Base-by-base conservation (phyloP, 2,113 vertebrate genomes). In the Ranitomeya imitator region DNA sequence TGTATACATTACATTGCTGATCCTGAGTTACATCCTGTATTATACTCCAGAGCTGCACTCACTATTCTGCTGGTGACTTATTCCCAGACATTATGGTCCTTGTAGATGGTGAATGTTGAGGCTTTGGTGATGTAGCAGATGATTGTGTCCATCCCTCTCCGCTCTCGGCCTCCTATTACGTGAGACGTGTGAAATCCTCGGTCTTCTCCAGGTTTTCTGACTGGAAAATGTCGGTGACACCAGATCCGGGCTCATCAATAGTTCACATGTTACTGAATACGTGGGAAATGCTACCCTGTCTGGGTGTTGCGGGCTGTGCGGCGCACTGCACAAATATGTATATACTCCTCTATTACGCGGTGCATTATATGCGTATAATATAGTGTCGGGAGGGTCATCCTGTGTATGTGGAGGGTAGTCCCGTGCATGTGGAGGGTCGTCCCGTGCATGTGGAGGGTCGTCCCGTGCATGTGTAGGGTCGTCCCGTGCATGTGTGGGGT, bases 171-270 rank as follows among this genome's bases (percentile, higher is more conserved):
- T 45, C 37, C 37, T 57, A 16, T 82, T 8, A 63, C 21, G 16
- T 37, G 6, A 51, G 45, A 59, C 45, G 80, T 65, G 80, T 52
- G 80, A 83, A 65, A 67, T 51, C 52, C 60, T 37, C 10, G 0
- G 1, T 7, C 19, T 1, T 52, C 60, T 63, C 79, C 79, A 82
- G 59, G 7, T 61, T 2, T 51, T 45, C 16, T 21, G 21, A 51
- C 52, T 65, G 60, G 59, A 79, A 79, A 79, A 76, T 54, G 76
- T 31, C 79, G 15, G 37, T 9, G 55, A 88, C 51, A 76, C 55
- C 23, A 76, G 67, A 88, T 52, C 71, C 65, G 26, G 2, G 21
- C 79, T 81, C 86, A 88, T 88, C 0, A 83, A 83, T 88, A 63
- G 31, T 88, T 59, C 54, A 88, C 31, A 16, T 63, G 45, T 15